Base-by-base conservation (phyloP, 2,888 invertebrate genomes). In the Acholoe squamosa region DNA sequence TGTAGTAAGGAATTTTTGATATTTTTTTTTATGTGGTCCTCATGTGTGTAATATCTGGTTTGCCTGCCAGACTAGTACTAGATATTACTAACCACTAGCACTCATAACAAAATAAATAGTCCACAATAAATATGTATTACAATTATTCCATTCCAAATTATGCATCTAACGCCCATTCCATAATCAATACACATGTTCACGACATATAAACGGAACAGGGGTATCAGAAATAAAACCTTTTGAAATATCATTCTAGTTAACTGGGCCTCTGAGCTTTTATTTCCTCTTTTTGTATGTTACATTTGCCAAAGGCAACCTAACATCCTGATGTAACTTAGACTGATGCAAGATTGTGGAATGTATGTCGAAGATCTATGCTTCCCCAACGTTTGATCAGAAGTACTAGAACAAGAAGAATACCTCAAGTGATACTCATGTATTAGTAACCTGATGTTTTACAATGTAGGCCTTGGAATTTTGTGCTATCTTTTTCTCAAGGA, bases 301-400 rank as follows among this genome's bases (percentile, higher is more conserved):
- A 43, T 10, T 43, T 43, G 43, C 3, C 3, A 43, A 43, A 10
- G 43, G 3, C 43, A 61, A 61, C 19, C 61, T 61, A 43, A n/a
- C n/a, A 54, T 54, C 54, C 14, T n/a, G 61, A 14, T 61, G 43
- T 43, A 61, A 7, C 5, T 61, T n/a, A 61, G 61, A 61, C 1
- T 61, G 12, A 61, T 61, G 61, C 19, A 14, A 61, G 61, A 61
- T 76, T 43, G 43, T 43, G 80, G 80, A 80, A 80, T 80, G 80
- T 80, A 80, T 80, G 43, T 34, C 80, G 80, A 80, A 80, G 80
- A 80, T 80, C 34, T 80, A 3, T 76, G 3, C 10, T 43, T 25
- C 80, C 80, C 43, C 61, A 61, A 43, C 43, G 61, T n/a, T 61
- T 7, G 61, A 61, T 19, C 61, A 61, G n/a, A 61, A 19, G n/a